These are phyloP conservation scores for Diploscapter pachys DNA, from an alignment of 1,140 invertebrate genomes.

Conservation along the genomic window DNA sequence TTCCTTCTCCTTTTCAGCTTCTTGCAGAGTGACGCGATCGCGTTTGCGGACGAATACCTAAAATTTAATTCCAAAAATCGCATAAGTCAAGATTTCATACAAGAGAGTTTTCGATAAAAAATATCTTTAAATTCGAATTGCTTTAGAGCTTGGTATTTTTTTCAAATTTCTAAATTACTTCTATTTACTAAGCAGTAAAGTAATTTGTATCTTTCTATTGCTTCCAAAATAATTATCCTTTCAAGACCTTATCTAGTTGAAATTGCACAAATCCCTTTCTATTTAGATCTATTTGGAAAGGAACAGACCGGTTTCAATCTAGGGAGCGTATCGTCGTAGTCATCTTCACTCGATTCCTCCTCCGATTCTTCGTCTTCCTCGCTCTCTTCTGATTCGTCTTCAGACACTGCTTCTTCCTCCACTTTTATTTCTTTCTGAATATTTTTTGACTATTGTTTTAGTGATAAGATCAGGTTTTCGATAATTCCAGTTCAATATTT, in stretches of 20 bases:
- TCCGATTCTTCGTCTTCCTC: slow-evolving; percentile 72
- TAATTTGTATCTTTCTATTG: too few relatives aligned
- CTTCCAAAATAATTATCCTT: too few relatives aligned
- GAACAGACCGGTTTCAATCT: slow-evolving; percentile 24
- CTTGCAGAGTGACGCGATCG: slow-evolving; percentile 88
- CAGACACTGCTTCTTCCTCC: slow-evolving; percentile 65
- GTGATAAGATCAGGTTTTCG: too few relatives aligned
- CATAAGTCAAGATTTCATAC: too few relatives aligned
- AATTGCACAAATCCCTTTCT: not conserved
- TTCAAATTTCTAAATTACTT: too few relatives aligned
- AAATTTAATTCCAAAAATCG: slow-evolving; percentile 68
- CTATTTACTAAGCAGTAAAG: too few relatives aligned
- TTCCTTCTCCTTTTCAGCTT: slow-evolving; percentile 81
- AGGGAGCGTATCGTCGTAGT: slow-evolving; percentile 70
- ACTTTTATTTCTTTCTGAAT: slow-evolving; percentile 20
- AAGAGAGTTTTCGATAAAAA: too few relatives aligned
- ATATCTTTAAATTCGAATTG: too few relatives aligned
- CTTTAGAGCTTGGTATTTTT: too few relatives aligned
- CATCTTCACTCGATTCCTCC: slow-evolving; percentile 70
- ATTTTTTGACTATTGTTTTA: too few relatives aligned
- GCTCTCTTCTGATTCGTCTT: slow-evolving; percentile 68
- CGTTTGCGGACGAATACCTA: slow-evolving; percentile 81
- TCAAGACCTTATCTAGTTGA: slow-evolving; percentile 31
- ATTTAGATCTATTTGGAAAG: not conserved
- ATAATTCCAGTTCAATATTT: too few relatives aligned